Evolutionary conservation across 1,140 invertebrate species (phyloP), one percentile per base, ranked within the genome.

Genomic region (Marisa cornuarietis): DNA sequence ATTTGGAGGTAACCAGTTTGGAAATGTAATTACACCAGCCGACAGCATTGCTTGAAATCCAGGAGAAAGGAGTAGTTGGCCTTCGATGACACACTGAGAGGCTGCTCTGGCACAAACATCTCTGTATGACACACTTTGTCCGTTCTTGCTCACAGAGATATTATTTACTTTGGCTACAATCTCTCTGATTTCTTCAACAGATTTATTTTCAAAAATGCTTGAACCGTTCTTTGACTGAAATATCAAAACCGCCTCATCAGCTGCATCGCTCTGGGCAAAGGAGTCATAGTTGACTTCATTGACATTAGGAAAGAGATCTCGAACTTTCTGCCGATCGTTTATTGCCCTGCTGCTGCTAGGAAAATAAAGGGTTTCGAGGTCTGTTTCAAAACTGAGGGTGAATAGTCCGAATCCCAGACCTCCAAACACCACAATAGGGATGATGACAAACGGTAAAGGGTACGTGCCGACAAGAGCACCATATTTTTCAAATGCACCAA

Each of bases 331-430:
- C 11, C 79, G 62, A 26, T 80, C 79, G 8, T 10, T 61, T 22
- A 63, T 8, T 14, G 79, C 73, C 11, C 52, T 63, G 52, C 73
- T 80, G 66, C 63, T 54, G 1, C 7, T 80, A 7, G 79, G 79
- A 61, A 71, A 66, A 63, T 80, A 80, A 16, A 80, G 24, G 18
- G 42, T 68, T 51, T 80, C 79, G 20, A 76, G 13, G 79, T 77
- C 75, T 24, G 13, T 71, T 68, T 76, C 79, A 10, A 22, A 22
- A 7, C 51, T 52, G 22, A 81, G 3, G 0, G 26, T 42, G 63
- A 81, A 5, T 5, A 81, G n/a, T n/a, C 74, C 74, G 13, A 63
- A 62, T 42, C 74, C 79, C 54, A 81, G 13, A 20, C n/a, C 52
- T 11, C 74, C 73, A 58, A 69, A 71, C 13, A 81, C 68, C 22